A percentile compares a stretch with the other conserved stretches of the same genome.
These are phyloP conservation scores for Lasioglossum albipes DNA, from an alignment of 1,140 invertebrate genomes.

Conservation along the genomic window DNA sequence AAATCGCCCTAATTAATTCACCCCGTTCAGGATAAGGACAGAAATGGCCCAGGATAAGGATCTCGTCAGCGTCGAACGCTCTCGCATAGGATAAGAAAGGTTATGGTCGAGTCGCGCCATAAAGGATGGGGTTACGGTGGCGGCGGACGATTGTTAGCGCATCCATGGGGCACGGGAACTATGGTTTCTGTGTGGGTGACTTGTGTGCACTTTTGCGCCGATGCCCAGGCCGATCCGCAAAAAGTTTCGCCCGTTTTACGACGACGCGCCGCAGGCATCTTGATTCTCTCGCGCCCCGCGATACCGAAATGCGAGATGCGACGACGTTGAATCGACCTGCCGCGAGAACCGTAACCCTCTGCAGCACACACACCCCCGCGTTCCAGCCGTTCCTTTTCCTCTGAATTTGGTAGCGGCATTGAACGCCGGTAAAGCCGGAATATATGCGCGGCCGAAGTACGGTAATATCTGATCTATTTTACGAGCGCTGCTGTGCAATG, in stretches of 20 bases:
- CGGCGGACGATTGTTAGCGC: too few species aligned
- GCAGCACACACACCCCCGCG: too few species aligned
- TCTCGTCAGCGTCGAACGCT: background rate
- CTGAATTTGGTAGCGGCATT: conserved; percentile 29
- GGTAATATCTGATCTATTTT: conserved; percentile 34
- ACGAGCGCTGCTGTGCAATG: conserved; percentile 1
- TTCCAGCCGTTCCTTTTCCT: background rate
- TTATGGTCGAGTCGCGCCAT: background rate
- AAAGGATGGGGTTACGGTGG: background rate
- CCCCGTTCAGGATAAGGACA: too few species aligned
- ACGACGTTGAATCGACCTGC: conserved; percentile 21
- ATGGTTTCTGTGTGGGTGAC: background rate
- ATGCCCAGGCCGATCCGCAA: background rate
- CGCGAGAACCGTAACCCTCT: background rate
- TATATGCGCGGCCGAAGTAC: background rate
- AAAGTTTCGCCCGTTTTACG: conserved; percentile 24
- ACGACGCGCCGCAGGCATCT: background rate
- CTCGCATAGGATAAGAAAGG: conserved; percentile 7
- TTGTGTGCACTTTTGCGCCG: background rate
- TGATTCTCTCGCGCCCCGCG: conserved; percentile 15
- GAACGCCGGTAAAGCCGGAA: background rate
- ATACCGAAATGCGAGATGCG: background rate
- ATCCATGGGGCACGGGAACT: too few species aligned
- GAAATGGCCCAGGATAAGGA: too few species aligned
- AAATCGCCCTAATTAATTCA: too few species aligned